A percentile compares a stretch with the other conserved stretches of the same genome.
phyloP scores from a whole-genome alignment of 2,888 invertebrate genomes.

The Drosophila anceps region DNA sequence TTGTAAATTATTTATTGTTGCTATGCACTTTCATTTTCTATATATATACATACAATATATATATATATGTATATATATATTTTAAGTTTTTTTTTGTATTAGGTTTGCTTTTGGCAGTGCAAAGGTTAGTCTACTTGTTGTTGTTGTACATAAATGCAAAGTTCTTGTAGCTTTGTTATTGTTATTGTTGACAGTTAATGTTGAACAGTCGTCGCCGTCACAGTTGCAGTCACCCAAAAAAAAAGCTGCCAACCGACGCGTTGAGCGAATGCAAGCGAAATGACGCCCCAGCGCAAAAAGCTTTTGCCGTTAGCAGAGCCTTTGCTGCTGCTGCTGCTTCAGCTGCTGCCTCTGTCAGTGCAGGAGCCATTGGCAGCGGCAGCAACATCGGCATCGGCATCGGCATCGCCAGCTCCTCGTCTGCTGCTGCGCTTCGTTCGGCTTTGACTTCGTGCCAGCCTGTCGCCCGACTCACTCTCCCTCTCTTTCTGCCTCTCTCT shows the following conservation, averaged over 20 bases:
- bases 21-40: slow-evolving; percentile 43
- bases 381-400: slow-evolving; percentile 3
- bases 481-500: not conserved
- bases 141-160: slow-evolving; percentile 60
- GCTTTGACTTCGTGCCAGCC: slow-evolving; percentile 36
- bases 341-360: slow-evolving; percentile 34
- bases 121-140: too few relatives aligned
- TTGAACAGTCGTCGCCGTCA: slow-evolving; percentile 30
- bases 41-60: not conserved
- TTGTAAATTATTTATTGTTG: slow-evolving; percentile 30
- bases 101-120: slow-evolving; percentile 60
- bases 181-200: slow-evolving; percentile 43
- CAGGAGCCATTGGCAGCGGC: slow-evolving; percentile 34
- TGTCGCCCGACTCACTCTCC: not conserved
- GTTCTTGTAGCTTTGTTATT: slow-evolving; percentile 40
- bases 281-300: slow-evolving; percentile 68
- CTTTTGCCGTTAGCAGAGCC: slow-evolving; percentile 40
- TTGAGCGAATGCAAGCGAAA: slow-evolving; percentile 82
- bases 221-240: slow-evolving; percentile 23
- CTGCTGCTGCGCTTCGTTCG: slow-evolving; percentile 11
- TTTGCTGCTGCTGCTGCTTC: slow-evolving; percentile 25
- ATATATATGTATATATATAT: not conserved
- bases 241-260: slow-evolving; percentile 75
- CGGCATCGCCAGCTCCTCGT: slow-evolving; percentile 22
- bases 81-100: too few relatives aligned